phyloP scores from a whole-genome alignment of 2,797 vertebrate genomes.

The Manis javanica region DNA sequence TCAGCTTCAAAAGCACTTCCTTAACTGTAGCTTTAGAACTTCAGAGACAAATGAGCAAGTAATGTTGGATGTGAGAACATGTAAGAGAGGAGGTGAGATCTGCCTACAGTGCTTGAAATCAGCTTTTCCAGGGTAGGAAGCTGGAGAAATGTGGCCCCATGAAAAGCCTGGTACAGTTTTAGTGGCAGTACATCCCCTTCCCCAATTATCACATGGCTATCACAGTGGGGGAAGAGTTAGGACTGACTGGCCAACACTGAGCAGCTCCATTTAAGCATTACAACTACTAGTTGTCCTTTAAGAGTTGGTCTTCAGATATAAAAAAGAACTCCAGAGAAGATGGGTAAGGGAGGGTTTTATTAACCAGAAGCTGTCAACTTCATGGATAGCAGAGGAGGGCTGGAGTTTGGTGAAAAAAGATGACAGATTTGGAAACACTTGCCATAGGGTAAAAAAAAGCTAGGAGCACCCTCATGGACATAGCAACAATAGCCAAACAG shows the following conservation, averaged over 20 bases:
- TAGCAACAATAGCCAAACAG: too few relatives aligned
- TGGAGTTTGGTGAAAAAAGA: background rate
- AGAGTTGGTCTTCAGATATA: background rate
- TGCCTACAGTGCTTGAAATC: background rate
- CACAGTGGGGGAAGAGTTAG: too few relatives aligned
- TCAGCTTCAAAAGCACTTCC: background rate
- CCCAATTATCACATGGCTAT: fast-evolving
- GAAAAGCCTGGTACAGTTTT: background rate
- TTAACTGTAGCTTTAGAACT: background rate
- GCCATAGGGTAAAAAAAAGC: background rate
- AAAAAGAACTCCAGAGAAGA: background rate
- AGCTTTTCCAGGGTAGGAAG: background rate
- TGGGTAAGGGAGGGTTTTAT: background rate
- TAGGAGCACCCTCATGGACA: too few relatives aligned
- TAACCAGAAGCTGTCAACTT: background rate
- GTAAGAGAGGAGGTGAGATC: background rate
- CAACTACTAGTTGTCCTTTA: background rate
- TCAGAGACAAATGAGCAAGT: background rate
- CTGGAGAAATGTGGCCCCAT: background rate
- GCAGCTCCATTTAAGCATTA: too few relatives aligned
- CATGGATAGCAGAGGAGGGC: background rate
- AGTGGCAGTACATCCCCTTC: background rate
- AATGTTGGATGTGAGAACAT: fast-evolving
- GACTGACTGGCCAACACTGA: background rate
- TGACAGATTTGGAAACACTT: background rate